These are phyloP conservation scores for Myocastor coypus DNA, from an alignment of 2,113 vertebrate species.

Conservation along the genomic window DNA sequence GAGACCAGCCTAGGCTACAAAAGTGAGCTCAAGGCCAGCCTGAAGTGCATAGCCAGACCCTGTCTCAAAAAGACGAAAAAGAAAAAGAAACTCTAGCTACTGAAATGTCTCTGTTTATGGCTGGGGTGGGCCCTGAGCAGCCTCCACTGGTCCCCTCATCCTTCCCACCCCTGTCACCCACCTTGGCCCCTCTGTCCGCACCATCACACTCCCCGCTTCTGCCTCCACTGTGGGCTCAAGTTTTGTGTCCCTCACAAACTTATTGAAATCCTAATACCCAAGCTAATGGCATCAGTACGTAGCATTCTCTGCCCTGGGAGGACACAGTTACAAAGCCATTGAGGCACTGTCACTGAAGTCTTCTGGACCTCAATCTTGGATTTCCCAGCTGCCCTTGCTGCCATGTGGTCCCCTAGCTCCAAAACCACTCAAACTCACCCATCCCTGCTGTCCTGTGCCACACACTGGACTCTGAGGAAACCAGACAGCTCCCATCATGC, in stretches of 20 bases:
- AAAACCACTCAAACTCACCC: neutral
- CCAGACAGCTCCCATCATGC: neutral
- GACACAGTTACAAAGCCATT: neutral
- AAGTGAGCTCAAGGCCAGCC: too few relatives aligned
- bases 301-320: neutral
- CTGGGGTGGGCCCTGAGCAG: neutral
- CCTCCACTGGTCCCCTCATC: neutral
- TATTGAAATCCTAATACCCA: neutral
- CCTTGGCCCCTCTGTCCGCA: neutral
- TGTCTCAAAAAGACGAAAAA: too few relatives aligned
- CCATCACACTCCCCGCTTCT: neutral
- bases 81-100: too few relatives aligned
- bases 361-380: neutral
- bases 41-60: too few relatives aligned
- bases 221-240: neutral
- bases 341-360: neutral
- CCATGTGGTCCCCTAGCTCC: neutral
- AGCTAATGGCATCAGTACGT: neutral
- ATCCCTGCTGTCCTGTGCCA: neutral
- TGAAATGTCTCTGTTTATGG: neutral
- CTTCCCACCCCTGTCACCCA: neutral
- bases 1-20: too few relatives aligned
- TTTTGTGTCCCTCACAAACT: neutral
- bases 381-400: neutral
- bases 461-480: neutral